Conservation (phyloP, 2,888 invertebrate species). For the Pandemis corylana region DNA sequence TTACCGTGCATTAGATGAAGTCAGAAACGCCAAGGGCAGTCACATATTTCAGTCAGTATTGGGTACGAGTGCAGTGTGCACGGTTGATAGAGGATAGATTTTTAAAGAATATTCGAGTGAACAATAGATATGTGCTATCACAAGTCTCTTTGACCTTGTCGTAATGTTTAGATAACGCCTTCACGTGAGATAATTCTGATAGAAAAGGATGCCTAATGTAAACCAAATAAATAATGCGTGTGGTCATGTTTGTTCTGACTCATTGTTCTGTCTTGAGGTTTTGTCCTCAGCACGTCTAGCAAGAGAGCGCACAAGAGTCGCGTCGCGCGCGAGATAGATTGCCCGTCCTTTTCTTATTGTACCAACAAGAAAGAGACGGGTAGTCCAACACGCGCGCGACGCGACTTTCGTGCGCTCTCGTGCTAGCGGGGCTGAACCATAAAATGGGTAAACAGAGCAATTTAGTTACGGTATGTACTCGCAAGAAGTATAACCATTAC, state of each 20-base stretch:
- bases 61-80: background rate
- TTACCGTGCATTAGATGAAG: no score
- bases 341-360: no score
- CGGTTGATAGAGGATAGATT: background rate
- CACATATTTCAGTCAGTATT: no score
- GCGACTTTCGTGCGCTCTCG: no score
- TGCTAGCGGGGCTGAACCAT: no score
- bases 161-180: conserved; percentile 16
- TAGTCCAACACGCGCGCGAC: no score
- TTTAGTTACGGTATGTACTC: background rate
- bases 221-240: conserved; percentile 24
- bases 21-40: no score
- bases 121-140: background rate
- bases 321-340: no score
- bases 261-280: background rate
- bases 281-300: background rate
- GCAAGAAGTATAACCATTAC: background rate
- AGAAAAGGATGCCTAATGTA: conserved; percentile 7
- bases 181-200: conserved; percentile 29
- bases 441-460: background rate
- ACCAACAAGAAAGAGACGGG: no score
- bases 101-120: background rate
- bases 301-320: no score
- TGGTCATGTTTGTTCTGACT: background rate
- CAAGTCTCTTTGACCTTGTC: conserved; percentile 8